Evolutionary conservation across 2,888 invertebrate genomes (phyloP).

Genomic region (Perizoma flavofasciatum): DNA sequence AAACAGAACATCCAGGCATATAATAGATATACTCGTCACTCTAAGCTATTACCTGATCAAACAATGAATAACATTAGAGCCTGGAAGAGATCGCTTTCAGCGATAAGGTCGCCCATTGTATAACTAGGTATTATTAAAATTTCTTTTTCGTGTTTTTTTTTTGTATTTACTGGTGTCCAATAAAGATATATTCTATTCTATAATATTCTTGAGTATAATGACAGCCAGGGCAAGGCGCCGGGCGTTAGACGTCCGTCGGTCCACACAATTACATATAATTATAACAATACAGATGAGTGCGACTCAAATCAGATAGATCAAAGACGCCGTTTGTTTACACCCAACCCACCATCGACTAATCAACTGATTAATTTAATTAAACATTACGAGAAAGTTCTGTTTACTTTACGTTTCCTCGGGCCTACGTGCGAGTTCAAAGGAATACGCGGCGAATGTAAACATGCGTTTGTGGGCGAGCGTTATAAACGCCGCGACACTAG

Average conservation of each 20-base stretch:
- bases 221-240: slow-evolving; percentile 47
- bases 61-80: no score
- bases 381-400: slow-evolving; percentile 84
- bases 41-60: no score
- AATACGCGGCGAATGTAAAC: slow-evolving; percentile 77
- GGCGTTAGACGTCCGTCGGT: slow-evolving; percentile 43
- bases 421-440: slow-evolving; percentile 83
- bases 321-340: slow-evolving; percentile 78
- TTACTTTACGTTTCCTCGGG: slow-evolving; percentile 82
- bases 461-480: slow-evolving; percentile 64
- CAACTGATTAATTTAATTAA: slow-evolving; percentile 84
- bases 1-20: no score
- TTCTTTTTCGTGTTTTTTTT: no score
- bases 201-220: no score
- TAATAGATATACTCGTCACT: no score
- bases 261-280: slow-evolving; percentile 47
- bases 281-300: slow-evolving; percentile 60
- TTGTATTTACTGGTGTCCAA: no score
- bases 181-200: no score
- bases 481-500: slow-evolving; percentile 42
- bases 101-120: no score
- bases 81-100: no score
- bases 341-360: slow-evolving; percentile 80
- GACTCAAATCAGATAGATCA: slow-evolving; percentile 63
- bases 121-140: no score